Conservation (phyloP, 2,797 vertebrate species). For the Enteromius thamalakanensis region DNA sequence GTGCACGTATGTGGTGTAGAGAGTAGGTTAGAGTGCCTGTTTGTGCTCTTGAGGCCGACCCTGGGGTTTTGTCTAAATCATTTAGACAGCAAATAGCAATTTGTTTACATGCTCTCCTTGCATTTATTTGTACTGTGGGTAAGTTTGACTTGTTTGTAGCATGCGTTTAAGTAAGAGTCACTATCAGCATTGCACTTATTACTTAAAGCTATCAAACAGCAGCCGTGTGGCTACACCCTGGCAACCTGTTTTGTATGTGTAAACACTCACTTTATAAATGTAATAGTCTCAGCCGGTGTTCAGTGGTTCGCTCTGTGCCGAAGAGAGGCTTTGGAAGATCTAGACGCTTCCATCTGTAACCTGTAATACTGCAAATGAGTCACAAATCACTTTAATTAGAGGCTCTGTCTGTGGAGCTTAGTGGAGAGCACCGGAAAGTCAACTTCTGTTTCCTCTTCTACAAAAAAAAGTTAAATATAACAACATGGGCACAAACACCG, state of each 20-base stretch:
- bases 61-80: neutral
- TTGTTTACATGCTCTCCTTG: neutral
- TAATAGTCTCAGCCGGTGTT: neutral
- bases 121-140: neutral
- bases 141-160: neutral
- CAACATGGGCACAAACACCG: neutral
- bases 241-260: neutral
- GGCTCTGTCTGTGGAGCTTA: constrained; percentile 37
- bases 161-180: neutral
- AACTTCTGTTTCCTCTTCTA: constrained; percentile 26
- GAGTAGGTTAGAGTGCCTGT: constrained; percentile 17
- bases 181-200: neutral
- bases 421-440: constrained; percentile 57
- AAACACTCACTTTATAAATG: neutral
- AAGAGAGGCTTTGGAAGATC: constrained; percentile 41
- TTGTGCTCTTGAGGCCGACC: neutral
- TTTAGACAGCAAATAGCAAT: constrained; percentile 8
- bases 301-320: neutral
- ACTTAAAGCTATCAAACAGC: neutral
- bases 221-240: neutral
- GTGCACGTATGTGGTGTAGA: constrained; percentile 15
- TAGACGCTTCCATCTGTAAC: constrained; percentile 66
- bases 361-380: constrained; percentile 73
- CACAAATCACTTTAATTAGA: constrained; percentile 75
- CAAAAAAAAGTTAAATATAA: constrained; percentile 29